Evolutionary conservation across 2,888 invertebrate genomes (phyloP), one percentile per base, ranked within the genome.

Genomic region (Noctua janthe): DNA sequence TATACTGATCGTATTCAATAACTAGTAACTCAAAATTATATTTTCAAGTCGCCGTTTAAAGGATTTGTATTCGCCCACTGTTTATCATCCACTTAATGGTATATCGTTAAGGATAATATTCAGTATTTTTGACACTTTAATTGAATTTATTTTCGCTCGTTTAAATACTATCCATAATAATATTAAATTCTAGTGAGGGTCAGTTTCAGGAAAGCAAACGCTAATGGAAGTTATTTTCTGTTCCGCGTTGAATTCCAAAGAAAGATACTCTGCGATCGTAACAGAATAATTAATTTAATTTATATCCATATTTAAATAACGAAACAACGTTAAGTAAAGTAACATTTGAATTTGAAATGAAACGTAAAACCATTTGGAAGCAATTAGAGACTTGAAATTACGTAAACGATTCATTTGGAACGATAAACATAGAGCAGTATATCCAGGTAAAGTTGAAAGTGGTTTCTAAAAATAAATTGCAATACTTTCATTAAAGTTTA

Each of bases 401-500:
- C 73, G 62, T 64, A 73, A 82, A 80, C 72, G 69, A 82, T 80
- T 73, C 72, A 79, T 80, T 86, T 71, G 17, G 54, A 70, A 72
- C 76, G 29, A 72, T 83, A 78, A 86, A 86, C 43, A 64, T 62
- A 39, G 49, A 62, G 43, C 71, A 77, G 51, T 71, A 66, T 83
- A 76, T 47, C 0, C 47, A 83, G 66, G 35, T 81, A 71, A 84
- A 76, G 72, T 83, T 82, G 39, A 69, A 51, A 83, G 39, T 70
- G 83, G 74, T 59, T 71, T 72, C 51, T 78, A 82, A 86, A 89
- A 83, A 86, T 82, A 89, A 90, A 90, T 88, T 89, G 85, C 87
- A 88, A 85, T 86, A 76, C 87, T 91, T 90, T 92, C 90, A 91
- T 92, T 92, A 89, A 90, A 91, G 86, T 90, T 87, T 74, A 84